Percentiles rank a stretch among this genome's conserved stretches.
These are phyloP conservation scores for Pollenia amentaria DNA, from an alignment of 2,888 invertebrate genomes.

Conservation along the genomic window DNA sequence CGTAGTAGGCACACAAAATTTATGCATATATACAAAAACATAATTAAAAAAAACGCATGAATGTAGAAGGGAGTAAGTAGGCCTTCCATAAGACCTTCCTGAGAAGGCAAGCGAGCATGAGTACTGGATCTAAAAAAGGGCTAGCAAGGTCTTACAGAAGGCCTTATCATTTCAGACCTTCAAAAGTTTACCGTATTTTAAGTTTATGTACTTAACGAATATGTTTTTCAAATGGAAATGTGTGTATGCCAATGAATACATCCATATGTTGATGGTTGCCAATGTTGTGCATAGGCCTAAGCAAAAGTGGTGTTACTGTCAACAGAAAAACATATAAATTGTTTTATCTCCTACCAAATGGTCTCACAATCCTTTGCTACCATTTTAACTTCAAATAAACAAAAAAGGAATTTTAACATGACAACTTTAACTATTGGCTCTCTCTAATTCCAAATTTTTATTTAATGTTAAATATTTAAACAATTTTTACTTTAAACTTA, in stretches of 20 bases:
- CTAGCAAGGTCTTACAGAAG: too few relatives aligned
- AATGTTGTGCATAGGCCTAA: background rate
- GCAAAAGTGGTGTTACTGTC: slow-evolving; percentile 2
- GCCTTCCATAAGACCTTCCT: too few relatives aligned
- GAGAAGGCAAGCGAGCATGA: too few relatives aligned
- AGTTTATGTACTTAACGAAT: too few relatives aligned
- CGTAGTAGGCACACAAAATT: too few relatives aligned
- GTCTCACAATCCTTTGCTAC: background rate
- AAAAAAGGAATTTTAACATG: slow-evolving; percentile 19
- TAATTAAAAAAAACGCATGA: too few relatives aligned
- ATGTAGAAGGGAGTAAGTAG: too few relatives aligned
- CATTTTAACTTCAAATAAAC: slow-evolving; percentile 6
- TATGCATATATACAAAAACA: too few relatives aligned
- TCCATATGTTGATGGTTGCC: background rate
- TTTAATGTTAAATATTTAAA: slow-evolving; percentile 47
- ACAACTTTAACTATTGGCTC: background rate
- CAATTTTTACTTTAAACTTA: slow-evolving; percentile 59
- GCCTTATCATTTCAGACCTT: too few relatives aligned
- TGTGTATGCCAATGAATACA: background rate
- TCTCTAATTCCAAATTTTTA: slow-evolving; percentile 39
- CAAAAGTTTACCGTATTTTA: too few relatives aligned
- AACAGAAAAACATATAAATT: slow-evolving; percentile 41
- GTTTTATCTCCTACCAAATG: slow-evolving; percentile 35
- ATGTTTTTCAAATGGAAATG: background rate
- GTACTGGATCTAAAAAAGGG: too few relatives aligned